Evolutionary conservation across 1,140 invertebrate species (phyloP).

Genomic region (Delia radicum): DNA sequence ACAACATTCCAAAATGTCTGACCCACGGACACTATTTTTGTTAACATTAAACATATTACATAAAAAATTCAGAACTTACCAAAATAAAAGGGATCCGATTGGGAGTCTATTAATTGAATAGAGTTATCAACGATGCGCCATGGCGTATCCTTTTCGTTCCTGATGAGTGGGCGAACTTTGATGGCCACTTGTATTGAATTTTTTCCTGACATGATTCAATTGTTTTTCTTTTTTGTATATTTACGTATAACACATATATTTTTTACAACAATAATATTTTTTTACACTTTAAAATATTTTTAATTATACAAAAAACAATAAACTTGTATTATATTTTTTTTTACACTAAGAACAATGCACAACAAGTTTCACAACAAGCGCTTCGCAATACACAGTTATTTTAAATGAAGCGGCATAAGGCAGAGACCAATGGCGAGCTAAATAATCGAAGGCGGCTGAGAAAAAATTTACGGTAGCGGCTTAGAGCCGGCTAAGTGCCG

Average conservation of each 20-base stretch:
- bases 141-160: slow-evolving; percentile 61
- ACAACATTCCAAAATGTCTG: background rate
- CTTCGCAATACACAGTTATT: background rate
- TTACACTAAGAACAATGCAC: background rate
- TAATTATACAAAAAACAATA: too few species aligned
- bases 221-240: background rate
- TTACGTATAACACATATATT: background rate
- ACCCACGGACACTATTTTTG: too few species aligned
- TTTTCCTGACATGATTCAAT: slow-evolving; percentile 38
- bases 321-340: background rate
- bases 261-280: background rate
- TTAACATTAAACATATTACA: too few species aligned
- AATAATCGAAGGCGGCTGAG: too few species aligned
- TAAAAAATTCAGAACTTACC: slow-evolving; percentile 48
- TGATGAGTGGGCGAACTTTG: slow-evolving; percentile 70
- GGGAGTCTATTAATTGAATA: slow-evolving; percentile 62
- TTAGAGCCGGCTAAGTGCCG: too few species aligned
- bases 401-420: background rate
- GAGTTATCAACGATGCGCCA: slow-evolving; percentile 65
- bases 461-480: too few species aligned
- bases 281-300: too few species aligned
- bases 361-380: too few species aligned
- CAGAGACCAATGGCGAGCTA: too few species aligned
- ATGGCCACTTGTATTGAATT: slow-evolving; percentile 66
- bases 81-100: slow-evolving; percentile 56